phyloP scores from a whole-genome alignment of 2,797 vertebrate species.

The Ispidina lecontei region DNA sequence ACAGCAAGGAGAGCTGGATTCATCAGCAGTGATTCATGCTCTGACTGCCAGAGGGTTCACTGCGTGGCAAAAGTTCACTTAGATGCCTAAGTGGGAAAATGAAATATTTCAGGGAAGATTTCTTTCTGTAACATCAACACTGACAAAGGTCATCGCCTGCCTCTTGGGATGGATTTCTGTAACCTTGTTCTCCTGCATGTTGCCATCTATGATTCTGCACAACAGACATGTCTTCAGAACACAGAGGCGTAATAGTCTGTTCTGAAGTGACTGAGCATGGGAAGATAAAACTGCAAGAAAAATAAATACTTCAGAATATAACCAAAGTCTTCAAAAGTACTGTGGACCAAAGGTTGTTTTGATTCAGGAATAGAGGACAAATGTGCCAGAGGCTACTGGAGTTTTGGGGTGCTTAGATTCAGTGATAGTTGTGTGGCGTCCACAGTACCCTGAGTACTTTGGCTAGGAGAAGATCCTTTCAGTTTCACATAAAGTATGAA shows the following conservation, averaged over 20 bases:
- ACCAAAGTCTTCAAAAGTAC: not conserved
- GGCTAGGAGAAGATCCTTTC: not conserved
- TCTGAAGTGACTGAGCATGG: not conserved
- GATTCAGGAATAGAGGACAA: not conserved
- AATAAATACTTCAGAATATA: not conserved
- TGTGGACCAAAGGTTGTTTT: not conserved
- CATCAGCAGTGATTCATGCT: not conserved
- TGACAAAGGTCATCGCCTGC: not conserved
- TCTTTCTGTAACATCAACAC: not conserved
- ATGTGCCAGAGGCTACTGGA: not conserved
- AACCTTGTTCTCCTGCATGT: not conserved
- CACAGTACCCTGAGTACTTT: not conserved
- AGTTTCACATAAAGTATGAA: not conserved
- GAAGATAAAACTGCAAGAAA: not conserved
- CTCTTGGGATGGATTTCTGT: not conserved
- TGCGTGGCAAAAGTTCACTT: not conserved
- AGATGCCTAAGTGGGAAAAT: not conserved
- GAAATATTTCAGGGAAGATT: not conserved
- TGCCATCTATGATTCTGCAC: not conserved
- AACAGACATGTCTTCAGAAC: not conserved
- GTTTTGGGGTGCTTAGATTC: not conserved
- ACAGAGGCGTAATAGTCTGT: not conserved
- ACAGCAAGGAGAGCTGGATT: not conserved
- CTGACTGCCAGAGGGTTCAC: not conserved
- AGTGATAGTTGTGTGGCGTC: not conserved